Evolutionary conservation across 2,888 invertebrate species (phyloP), one percentile per base, ranked within the genome.

Genomic region (Epinotia nisella): DNA sequence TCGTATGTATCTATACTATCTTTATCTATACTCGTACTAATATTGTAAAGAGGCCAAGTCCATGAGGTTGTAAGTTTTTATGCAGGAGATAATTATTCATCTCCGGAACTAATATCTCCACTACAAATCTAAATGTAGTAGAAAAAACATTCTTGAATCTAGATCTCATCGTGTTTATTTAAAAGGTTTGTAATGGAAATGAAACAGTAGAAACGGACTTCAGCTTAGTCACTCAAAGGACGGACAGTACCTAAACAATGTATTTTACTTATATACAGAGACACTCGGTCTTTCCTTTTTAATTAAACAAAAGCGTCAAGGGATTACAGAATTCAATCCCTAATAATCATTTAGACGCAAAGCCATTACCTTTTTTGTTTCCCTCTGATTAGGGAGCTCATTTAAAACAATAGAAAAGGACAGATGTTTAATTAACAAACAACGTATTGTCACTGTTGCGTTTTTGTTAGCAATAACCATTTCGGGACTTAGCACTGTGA

Each of bases 311-410:
- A 71, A 71, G 65, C 76, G 73, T 64, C 56, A 70, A 58, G 51
- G 61, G 71, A 70, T 66, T 75, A 72, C 73, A 80, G 77, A 80
- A 81, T 80, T 78, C 78, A 80, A 78, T 80, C 77, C 77, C 77
- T 80, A 81, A 81, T 81, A 80, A 82, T 75, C 80, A 77, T 80
- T 81, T 78, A 68, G 76, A 74, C 58, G 70, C 78, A 80, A 80
- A 79, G 74, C 75, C 69, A 65, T 71, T 65, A 76, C 69, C 61
- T 71, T 76, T 74, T 77, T 76, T 80, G 78, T 80, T 76, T 75
- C 71, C 71, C 65, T 74, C 77, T 77, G 78, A 79, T 81, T 80
- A 76, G 74, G 59, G 72, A 70, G 73, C 71, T 74, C 74, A 65
- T 76, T 71, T 66, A 51, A n/a, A 74, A 72, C 53, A 71, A 75